A percentile compares a stretch with the other conserved stretches of the same genome.
Conservation (phyloP, 2,888 invertebrate species). For the Philereme transversata region DNA sequence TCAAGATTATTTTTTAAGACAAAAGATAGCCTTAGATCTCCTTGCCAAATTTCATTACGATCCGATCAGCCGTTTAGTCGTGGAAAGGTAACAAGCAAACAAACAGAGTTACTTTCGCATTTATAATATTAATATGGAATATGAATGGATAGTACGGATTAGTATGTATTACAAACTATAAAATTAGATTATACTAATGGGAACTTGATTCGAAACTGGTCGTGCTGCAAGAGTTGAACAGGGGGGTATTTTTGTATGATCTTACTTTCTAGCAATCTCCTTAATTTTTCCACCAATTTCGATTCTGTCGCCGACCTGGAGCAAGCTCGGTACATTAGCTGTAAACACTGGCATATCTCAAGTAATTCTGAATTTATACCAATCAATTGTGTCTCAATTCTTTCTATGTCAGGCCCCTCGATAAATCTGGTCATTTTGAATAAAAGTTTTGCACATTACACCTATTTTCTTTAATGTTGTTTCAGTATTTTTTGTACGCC, state of each 20-base stretch:
- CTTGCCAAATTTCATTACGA: too few species aligned
- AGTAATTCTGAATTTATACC: constrained; percentile 52
- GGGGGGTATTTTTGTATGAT: not conserved
- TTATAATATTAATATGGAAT: too few species aligned
- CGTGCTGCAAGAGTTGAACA: too few species aligned
- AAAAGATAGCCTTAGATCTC: too few species aligned
- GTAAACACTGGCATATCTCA: constrained; percentile 76
- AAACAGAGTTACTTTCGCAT: too few species aligned
- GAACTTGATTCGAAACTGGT: too few species aligned
- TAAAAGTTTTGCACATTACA: constrained; percentile 73
- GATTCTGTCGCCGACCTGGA: constrained; percentile 74
- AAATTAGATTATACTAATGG: too few species aligned
- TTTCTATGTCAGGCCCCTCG: constrained; percentile 55
- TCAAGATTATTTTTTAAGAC: too few species aligned
- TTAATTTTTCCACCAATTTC: constrained; percentile 80
- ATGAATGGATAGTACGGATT: too few species aligned
- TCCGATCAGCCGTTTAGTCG: too few species aligned
- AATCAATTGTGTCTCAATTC: constrained; percentile 46
- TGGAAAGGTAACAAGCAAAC: too few species aligned
- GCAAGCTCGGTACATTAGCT: constrained; percentile 68
- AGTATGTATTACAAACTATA: too few species aligned
- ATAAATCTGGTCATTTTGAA: constrained; percentile 71
- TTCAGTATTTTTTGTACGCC: constrained; percentile 20
- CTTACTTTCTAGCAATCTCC: constrained; percentile 77
- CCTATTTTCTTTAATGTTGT: constrained; percentile 44